These are phyloP conservation scores for Microdon myrmicae DNA, from an alignment of 2,888 invertebrate genomes.

Conservation along the genomic window DNA sequence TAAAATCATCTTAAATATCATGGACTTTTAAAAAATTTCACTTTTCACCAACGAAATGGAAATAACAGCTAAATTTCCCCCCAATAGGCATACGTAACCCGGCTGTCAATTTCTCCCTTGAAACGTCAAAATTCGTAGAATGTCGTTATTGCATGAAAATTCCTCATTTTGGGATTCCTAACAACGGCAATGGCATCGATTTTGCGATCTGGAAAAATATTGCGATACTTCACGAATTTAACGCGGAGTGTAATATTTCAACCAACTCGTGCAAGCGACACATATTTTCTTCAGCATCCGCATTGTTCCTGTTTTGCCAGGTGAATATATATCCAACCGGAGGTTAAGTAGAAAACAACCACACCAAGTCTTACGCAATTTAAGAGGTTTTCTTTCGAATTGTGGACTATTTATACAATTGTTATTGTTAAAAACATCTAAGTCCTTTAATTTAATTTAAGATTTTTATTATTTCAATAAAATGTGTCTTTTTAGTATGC, in stretches of 20 bases:
- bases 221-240: constrained; percentile 78
- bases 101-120: constrained; percentile 29
- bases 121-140: too few relatives aligned
- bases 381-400: constrained; percentile 12
- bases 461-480: constrained; percentile 30
- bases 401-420: constrained; percentile 13
- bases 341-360: constrained; percentile 21
- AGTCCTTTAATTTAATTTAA: background rate
- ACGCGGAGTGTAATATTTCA: constrained; percentile 76
- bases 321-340: constrained; percentile 58
- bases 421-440: background rate
- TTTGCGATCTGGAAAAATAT: constrained; percentile 77
- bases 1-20: too few relatives aligned
- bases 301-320: constrained; percentile 68
- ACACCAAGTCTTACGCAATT: constrained; percentile 56
- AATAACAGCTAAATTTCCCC: background rate
- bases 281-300: constrained; percentile 69
- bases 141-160: too few relatives aligned
- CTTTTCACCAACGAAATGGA: too few relatives aligned
- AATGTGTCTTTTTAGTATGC: constrained; percentile 36
- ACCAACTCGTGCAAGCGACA: constrained; percentile 74
- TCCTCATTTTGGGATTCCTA: too few relatives aligned
- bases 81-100: constrained; percentile 18
- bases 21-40: too few relatives aligned
- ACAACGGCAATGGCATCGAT: constrained; percentile 63